Conservation (phyloP, 2,797 vertebrate species). For the Sebastes alutus region DNA sequence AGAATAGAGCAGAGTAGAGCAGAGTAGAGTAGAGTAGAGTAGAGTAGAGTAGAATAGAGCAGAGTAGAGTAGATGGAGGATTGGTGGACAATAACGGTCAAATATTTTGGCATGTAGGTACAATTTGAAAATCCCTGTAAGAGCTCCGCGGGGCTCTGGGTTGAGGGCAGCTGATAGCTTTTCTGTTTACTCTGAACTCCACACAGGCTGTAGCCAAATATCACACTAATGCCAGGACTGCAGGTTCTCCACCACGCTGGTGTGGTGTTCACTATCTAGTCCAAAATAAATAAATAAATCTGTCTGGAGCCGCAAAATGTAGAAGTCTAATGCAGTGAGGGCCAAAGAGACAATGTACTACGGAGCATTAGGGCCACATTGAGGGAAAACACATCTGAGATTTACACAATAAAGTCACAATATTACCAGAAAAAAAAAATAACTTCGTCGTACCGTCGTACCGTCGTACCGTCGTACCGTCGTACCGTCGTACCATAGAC, state of each 20-base stretch:
- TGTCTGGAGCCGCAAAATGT: too few species aligned
- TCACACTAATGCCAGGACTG: constrained; percentile 5
- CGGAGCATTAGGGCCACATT: too few species aligned
- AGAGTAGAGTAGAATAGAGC: too few species aligned
- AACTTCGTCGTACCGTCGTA: too few species aligned
- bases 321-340: too few species aligned
- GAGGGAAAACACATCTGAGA: too few species aligned
- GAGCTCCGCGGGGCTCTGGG: background rate
- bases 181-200: background rate
- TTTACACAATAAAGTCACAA: too few species aligned
- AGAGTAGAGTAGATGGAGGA: background rate
- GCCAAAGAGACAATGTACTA: too few species aligned
- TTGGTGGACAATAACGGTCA: constrained; percentile 19
- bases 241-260: background rate
- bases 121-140: constrained; percentile 9
- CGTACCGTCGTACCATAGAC: too few species aligned
- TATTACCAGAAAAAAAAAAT: too few species aligned
- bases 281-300: too few species aligned
- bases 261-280: background rate
- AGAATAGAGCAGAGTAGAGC: fast-evolving
- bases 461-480: too few species aligned
- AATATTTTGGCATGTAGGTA: constrained; percentile 7
- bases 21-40: fast-evolving
- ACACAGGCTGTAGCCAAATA: constrained; percentile 16
- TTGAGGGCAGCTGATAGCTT: constrained; percentile 8